Conservation (phyloP, 2,113 vertebrate genomes). For the Dicentrarchus labrax region DNA sequence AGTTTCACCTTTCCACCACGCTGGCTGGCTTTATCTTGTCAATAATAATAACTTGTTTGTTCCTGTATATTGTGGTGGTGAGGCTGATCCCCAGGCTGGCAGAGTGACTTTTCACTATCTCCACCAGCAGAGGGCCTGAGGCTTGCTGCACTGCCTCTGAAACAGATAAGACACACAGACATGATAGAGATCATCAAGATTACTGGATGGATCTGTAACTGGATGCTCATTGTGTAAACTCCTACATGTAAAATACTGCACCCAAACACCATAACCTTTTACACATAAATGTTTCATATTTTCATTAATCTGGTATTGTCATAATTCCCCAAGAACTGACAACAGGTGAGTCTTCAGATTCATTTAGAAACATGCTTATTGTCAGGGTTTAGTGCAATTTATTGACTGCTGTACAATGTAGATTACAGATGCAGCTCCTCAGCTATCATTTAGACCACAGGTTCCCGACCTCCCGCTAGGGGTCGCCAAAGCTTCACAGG, state of each 20-base stretch:
- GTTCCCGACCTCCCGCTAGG: background rate
- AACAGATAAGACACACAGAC: conserved; percentile 54
- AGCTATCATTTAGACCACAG: background rate
- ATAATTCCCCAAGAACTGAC: background rate
- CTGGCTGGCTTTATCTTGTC: conserved; percentile 97
- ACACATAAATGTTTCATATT: background rate
- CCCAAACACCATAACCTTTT: background rate
- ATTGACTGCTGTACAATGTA: background rate
- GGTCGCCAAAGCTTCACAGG: too few species aligned
- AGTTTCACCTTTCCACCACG: conserved; percentile 93
- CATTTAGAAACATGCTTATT: background rate
- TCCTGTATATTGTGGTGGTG: conserved; percentile 86
- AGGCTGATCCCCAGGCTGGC: conserved; percentile 92
- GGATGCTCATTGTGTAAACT: background rate
- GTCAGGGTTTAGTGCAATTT: background rate
- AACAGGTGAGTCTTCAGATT: background rate
- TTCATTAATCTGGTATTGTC: background rate
- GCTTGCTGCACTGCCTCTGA: conserved; percentile 91
- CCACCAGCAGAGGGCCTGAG: conserved; percentile 93
- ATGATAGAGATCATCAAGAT: background rate
- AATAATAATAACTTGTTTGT: conserved; percentile 93
- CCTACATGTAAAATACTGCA: background rate
- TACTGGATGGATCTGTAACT: background rate
- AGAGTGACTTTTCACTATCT: conserved; percentile 90
- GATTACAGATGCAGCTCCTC: background rate